A percentile compares a stretch with the other conserved stretches of the same genome.
These are phyloP conservation scores for Clarias gariepinus DNA, from an alignment of 2,113 vertebrate species.

Conservation along the genomic window DNA sequence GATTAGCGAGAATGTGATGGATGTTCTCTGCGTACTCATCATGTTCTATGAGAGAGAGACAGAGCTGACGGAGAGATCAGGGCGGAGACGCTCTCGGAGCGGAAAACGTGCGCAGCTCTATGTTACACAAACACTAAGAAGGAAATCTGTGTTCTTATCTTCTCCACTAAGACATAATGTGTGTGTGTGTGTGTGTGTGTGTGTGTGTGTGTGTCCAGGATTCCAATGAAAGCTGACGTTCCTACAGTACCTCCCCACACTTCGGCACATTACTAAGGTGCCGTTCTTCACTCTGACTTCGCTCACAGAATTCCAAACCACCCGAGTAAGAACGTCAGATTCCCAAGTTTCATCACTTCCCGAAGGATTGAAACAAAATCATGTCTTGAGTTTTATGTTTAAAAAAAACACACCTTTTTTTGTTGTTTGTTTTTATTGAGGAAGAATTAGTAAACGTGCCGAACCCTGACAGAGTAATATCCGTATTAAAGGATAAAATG, in stretches of 20 bases:
- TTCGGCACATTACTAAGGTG: no score
- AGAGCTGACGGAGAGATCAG: conserved; percentile 4
- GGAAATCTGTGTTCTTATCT: not conserved
- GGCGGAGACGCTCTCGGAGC: conserved; percentile 8
- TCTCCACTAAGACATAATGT: not conserved
- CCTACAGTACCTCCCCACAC: not conserved
- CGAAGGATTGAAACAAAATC: not conserved
- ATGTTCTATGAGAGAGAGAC: not conserved
- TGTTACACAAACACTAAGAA: not conserved
- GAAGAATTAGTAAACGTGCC: not conserved
- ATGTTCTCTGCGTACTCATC: conserved; percentile 1
- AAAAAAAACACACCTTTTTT: no score
- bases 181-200: no score
- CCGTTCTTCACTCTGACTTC: not conserved
- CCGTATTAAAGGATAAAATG: not conserved
- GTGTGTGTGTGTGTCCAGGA: not conserved
- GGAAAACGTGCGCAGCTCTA: not conserved
- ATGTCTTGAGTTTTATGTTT: not conserved
- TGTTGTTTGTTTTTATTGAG: not conserved
- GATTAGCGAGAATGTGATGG: conserved; percentile 16
- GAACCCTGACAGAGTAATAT: not conserved
- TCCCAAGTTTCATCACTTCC: not conserved
- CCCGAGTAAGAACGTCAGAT: not conserved
- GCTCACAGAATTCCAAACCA: not conserved
- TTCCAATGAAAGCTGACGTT: not conserved